Evolutionary conservation across 2,888 invertebrate species (phyloP).

Genomic region (Chorisops tibialis): DNA sequence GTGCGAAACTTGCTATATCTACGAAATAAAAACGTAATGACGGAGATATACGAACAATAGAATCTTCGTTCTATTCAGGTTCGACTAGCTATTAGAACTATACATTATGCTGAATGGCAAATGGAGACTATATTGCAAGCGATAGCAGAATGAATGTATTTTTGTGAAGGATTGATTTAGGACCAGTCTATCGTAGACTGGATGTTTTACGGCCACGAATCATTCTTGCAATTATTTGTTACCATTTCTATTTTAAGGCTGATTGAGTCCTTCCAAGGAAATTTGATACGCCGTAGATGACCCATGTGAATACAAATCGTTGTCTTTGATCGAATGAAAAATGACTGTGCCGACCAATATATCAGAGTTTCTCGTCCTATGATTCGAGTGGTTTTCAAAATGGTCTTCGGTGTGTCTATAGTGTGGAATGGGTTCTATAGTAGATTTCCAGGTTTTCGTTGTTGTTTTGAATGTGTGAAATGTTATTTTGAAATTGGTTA

Average conservation of each 20-base stretch:
- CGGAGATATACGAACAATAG: too few species aligned
- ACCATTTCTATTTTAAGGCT: slow-evolving; percentile 12
- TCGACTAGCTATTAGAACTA: too few species aligned
- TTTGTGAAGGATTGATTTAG: too few species aligned
- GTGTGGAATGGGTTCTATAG: background rate
- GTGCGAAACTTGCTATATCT: too few species aligned
- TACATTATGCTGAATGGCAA: too few species aligned
- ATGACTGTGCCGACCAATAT: slow-evolving; percentile 1
- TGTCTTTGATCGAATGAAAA: slow-evolving; percentile 23
- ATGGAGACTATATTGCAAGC: too few species aligned
- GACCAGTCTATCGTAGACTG: too few species aligned
- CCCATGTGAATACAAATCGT: slow-evolving; percentile 18
- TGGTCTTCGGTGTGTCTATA: slow-evolving; percentile 4
- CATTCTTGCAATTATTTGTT: slow-evolving; percentile 10
- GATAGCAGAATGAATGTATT: too few species aligned
- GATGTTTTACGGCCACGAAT: background rate
- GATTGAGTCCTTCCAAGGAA: slow-evolving; percentile 12
- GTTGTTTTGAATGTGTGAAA: background rate
- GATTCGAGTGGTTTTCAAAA: background rate
- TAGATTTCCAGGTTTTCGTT: too few species aligned
- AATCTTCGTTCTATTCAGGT: too few species aligned
- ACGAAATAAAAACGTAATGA: too few species aligned
- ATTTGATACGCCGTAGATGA: background rate
- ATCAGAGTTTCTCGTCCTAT: background rate
- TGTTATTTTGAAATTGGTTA: background rate